phyloP scores from a whole-genome alignment of 2,113 vertebrate species.

The Heliornis fulica region DNA sequence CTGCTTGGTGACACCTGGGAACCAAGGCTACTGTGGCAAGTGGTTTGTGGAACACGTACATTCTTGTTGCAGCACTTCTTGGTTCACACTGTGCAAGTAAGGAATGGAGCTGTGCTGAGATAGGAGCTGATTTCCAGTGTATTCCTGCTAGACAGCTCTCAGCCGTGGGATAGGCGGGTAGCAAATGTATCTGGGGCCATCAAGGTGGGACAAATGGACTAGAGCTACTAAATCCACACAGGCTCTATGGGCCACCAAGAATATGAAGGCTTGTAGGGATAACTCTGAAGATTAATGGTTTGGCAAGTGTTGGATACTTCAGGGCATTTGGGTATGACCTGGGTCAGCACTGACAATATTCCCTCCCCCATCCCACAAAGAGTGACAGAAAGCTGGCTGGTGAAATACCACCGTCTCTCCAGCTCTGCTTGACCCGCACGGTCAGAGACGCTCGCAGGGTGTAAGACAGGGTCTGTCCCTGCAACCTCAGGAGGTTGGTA shows the following conservation, averaged over 20 bases:
- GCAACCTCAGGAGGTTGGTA: accelerated
- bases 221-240: neutral
- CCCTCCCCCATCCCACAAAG: neutral
- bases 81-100: accelerated
- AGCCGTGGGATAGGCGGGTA: neutral
- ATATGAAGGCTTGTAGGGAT: neutral
- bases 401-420: neutral
- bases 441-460: neutral
- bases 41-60: accelerated
- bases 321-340: neutral
- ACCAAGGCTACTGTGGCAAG: accelerated
- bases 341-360: neutral
- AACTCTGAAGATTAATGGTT: neutral
- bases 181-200: neutral
- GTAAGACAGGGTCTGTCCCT: accelerated
- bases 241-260: neutral
- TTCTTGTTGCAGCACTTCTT: neutral
- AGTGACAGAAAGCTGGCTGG: neutral
- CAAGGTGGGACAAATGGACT: neutral
- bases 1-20: neutral
- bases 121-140: neutral
- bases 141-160: neutral
- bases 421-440: accelerated
- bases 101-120: neutral
- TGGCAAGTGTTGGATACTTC: neutral